A percentile compares a stretch with the other conserved stretches of the same genome.
Conservation (phyloP, 2,888 invertebrate genomes). For the Nezara viridula region DNA sequence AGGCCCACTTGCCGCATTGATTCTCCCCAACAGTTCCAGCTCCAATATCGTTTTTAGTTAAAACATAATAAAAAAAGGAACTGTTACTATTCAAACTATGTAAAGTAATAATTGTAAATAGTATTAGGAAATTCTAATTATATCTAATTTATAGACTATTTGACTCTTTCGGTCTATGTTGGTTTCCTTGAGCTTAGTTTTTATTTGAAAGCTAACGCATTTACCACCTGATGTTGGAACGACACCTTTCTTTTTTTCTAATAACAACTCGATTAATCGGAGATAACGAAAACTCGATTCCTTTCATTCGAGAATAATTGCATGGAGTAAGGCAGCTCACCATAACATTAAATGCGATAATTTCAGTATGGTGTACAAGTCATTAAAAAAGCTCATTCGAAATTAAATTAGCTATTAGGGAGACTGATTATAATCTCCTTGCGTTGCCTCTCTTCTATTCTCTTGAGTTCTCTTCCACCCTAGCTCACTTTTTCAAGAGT, state of each 20-base stretch:
- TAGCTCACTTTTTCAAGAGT: neutral
- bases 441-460: neutral
- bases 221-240: neutral
- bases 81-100: too few relatives aligned
- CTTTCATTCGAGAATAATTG: neutral
- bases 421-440: conserved; percentile 21
- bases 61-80: too few relatives aligned
- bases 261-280: neutral
- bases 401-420: conserved; percentile 41
- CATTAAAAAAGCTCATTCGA: conserved; percentile 44
- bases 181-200: neutral
- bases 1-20: too few relatives aligned
- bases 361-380: neutral
- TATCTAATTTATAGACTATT: too few relatives aligned
- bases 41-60: too few relatives aligned
- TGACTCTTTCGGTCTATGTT: neutral
- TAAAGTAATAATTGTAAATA: too few relatives aligned
- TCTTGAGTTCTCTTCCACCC: neutral
- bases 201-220: neutral
- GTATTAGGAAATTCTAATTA: too few relatives aligned
- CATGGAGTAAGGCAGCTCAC: neutral
- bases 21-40: too few relatives aligned
- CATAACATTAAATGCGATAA: conserved; percentile 29
- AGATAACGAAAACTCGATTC: neutral
- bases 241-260: neutral